Evolutionary conservation across 2,888 invertebrate species (phyloP).

Genomic region (Conops quadrifasciatus): DNA sequence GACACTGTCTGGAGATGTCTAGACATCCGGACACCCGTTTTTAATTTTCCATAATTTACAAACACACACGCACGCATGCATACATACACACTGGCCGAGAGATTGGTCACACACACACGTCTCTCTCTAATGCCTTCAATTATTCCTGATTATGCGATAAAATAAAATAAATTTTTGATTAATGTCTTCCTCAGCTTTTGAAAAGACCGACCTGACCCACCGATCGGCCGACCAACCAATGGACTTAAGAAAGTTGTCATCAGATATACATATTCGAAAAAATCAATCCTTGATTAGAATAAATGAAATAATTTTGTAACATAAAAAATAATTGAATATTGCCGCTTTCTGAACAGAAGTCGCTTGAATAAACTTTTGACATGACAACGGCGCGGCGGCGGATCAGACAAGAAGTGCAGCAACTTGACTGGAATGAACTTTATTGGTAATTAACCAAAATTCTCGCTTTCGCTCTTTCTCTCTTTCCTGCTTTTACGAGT

Average conservation of each 20-base stretch:
- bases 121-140: slow-evolving; percentile 33
- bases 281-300: slow-evolving; percentile 6
- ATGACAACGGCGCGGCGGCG: slow-evolving; percentile 16
- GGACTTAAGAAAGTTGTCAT: not conserved
- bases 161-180: slow-evolving; percentile 43
- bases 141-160: slow-evolving; percentile 31
- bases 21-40: slow-evolving; percentile 50
- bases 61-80: too few species aligned
- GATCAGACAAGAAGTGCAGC: slow-evolving; percentile 8
- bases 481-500: not conserved
- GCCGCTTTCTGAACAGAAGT: not conserved
- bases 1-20: slow-evolving; percentile 28
- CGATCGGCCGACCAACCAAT: not conserved
- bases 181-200: slow-evolving; percentile 46
- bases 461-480: not conserved
- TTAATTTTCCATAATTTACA: slow-evolving; percentile 36
- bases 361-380: slow-evolving; percentile 11
- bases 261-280: slow-evolving; percentile 2
- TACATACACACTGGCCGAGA: too few species aligned
- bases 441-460: slow-evolving; percentile 20
- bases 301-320: not conserved
- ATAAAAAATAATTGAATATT: not conserved
- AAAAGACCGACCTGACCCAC: slow-evolving; percentile 9
- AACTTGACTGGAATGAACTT: slow-evolving; percentile 30
- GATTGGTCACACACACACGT: slow-evolving; percentile 2